These are phyloP conservation scores for Serranus cabrilla DNA, from an alignment of 2,797 vertebrate species.

Conservation along the genomic window DNA sequence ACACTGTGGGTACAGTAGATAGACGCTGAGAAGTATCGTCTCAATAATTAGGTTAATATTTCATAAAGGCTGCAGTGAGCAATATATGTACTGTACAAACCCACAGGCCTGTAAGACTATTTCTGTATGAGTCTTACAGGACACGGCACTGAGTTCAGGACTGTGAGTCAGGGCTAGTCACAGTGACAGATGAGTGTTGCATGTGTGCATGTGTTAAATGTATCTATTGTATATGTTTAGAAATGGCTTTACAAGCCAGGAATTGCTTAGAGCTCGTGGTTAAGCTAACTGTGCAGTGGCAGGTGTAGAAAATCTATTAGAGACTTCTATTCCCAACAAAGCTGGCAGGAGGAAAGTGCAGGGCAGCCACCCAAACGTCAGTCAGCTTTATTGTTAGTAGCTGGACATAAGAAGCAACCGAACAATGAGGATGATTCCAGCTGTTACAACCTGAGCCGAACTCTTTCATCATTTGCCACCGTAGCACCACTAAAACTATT, in stretches of 20 bases:
- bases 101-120: background rate
- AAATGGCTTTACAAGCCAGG: background rate
- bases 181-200: slow-evolving; percentile 30
- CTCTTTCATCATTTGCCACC: slow-evolving; percentile 37
- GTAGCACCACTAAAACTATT: background rate
- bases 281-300: slow-evolving; percentile 7
- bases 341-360: slow-evolving; percentile 20
- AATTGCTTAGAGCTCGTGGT: slow-evolving; percentile 3
- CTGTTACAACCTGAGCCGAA: slow-evolving; percentile 28
- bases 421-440: slow-evolving; percentile 27
- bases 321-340: slow-evolving; percentile 23
- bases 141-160: slow-evolving; percentile 1
- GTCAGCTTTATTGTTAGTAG: slow-evolving; percentile 32
- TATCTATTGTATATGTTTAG: background rate
- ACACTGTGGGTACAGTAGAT: slow-evolving; percentile 7
- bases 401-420: slow-evolving; percentile 7
- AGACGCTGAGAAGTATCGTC: background rate
- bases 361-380: slow-evolving; percentile 28
- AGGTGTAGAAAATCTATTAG: slow-evolving; percentile 14
- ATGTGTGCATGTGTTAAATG: background rate
- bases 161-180: slow-evolving; percentile 32
- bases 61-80: background rate
- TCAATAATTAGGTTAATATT: background rate
- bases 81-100: slow-evolving; percentile 18
- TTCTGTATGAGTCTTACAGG: slow-evolving; percentile 5